Base-by-base conservation (phyloP, 2,888 invertebrate genomes). In the Himalopsyche tibetana region DNA sequence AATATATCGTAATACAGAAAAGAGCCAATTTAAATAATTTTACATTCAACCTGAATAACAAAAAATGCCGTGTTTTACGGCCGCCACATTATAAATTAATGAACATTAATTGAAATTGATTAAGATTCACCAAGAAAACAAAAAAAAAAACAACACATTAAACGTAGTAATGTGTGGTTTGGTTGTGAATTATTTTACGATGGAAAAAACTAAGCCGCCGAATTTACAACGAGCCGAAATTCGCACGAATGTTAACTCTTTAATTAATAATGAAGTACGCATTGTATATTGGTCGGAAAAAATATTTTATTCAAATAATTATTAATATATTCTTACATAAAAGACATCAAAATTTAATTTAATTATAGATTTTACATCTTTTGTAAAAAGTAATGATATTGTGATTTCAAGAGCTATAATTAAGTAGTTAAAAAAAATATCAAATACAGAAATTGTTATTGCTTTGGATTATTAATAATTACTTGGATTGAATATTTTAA, bases 31-130 rank as follows among this genome's bases (percentile, higher is more conserved):
- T 19, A 8, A 63, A 19, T 19, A 63, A 63, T 19, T 19, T 63
- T 63, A 63, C 19, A 63, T 63, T 63, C 63, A 63, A 63, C 28
- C 17, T 19, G 28, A 63, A 63, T 63, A 63, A 63, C n/a, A 63
- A 63, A 63, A 63, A 63, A 63, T 19, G 11, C 28, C 3, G 28
- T 63, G 28, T 63, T 63, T 63, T 63, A 63, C 19, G 28, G 11
- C 63, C 28, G 63, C 28, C 63, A 11, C 28, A 63, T 63, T 63
- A 63, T 63, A 19, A 19, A 63, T 63, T 63, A n/a, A 63, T 63
- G 19, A 63, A 63, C 51, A 51, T n/a, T 63, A 63, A 63, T 63
- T 63, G 28, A 63, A 11, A 28, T 63, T 63, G 19, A 28, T 63
- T 63, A 28, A 63, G 28, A 63, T 19, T 19, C 63, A 19, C 15